A percentile compares a stretch with the other conserved stretches of the same genome.
Evolutionary conservation across 2,113 vertebrate genomes (phyloP).

Genomic region (Choloepus hoffmanni): DNA sequence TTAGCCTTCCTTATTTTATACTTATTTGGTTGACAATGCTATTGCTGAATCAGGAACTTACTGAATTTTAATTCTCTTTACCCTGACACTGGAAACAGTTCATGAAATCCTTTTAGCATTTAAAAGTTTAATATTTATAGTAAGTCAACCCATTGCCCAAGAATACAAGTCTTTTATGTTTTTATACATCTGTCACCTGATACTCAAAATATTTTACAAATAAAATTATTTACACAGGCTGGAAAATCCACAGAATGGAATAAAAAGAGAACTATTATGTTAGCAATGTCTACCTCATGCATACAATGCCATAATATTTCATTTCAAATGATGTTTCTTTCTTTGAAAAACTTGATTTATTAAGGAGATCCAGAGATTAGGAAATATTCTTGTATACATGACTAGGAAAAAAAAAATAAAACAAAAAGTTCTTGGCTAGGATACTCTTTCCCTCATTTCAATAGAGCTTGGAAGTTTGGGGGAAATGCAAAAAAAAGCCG

Average conservation of each 20-base stretch:
- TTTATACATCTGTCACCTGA: neutral
- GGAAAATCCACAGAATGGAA: neutral
- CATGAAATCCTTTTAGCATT: neutral
- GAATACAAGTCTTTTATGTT: neutral
- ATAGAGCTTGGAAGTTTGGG: neutral
- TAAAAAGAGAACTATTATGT: neutral
- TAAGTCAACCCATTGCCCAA: neutral
- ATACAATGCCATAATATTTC: neutral
- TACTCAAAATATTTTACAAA: slow-evolving; percentile 16
- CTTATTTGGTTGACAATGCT: neutral
- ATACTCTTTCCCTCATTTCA: neutral
- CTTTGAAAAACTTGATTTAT: slow-evolving; percentile 6
- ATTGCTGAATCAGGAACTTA: slow-evolving; percentile 36
- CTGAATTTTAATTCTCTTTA: neutral
- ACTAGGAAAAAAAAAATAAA: neutral
- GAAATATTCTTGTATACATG: neutral
- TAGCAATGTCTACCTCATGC: neutral
- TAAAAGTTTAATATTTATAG: neutral
- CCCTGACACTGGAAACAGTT: neutral
- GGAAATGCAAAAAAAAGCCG: neutral
- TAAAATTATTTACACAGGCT: slow-evolving; percentile 1
- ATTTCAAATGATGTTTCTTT: neutral
- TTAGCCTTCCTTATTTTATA: neutral
- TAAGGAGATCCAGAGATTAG: slow-evolving; percentile 4
- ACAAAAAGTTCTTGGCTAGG: neutral